phyloP scores from a whole-genome alignment of 2,113 vertebrate genomes.

The Sinocyclocheilus anshuiensis region DNA sequence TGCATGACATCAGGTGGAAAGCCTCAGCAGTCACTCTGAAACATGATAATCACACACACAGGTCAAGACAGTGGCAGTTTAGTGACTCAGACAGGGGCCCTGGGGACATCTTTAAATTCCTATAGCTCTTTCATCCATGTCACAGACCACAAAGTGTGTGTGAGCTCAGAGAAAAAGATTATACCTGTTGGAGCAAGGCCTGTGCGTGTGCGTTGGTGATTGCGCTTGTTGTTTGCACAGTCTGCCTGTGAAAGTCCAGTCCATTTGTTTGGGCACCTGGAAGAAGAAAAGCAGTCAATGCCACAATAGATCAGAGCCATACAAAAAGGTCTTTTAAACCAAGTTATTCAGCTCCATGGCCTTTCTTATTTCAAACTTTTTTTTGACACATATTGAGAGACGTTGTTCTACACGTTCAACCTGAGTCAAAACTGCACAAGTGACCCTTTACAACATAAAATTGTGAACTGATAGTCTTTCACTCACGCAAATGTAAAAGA shows the following conservation, averaged over 20 bases:
- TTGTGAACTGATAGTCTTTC: neutral
- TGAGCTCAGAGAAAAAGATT: slow-evolving; percentile 1
- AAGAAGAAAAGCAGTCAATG: slow-evolving; percentile 54
- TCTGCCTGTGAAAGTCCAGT: slow-evolving; percentile 97
- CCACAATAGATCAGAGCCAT: slow-evolving; percentile 31
- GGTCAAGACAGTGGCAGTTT: slow-evolving; percentile 35
- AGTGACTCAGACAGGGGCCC: slow-evolving; percentile 39
- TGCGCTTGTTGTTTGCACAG: slow-evolving; percentile 88
- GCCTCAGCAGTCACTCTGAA: slow-evolving; percentile 24
- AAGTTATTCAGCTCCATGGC: slow-evolving; percentile 9
- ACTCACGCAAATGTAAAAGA: slow-evolving; percentile 6
- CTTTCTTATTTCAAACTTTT: slow-evolving; percentile 32
- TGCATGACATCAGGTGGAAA: slow-evolving; percentile 1
- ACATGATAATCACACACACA: slow-evolving; percentile 40
- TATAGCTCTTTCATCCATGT: slow-evolving; percentile 25
- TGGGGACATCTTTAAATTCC: slow-evolving; percentile 53
- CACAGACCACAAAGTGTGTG: slow-evolving; percentile 28
- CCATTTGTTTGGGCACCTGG: slow-evolving; percentile 95
- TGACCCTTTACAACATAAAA: neutral
- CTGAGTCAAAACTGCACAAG: neutral
- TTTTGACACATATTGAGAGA: slow-evolving; percentile 47
- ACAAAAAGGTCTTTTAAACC: slow-evolving; percentile 49
- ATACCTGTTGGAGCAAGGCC: slow-evolving; percentile 98
- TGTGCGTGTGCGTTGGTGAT: slow-evolving; percentile 97
- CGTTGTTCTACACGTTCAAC: slow-evolving; percentile 1